phyloP scores from a whole-genome alignment of 2,113 vertebrate species.

The Hassar affinis region DNA sequence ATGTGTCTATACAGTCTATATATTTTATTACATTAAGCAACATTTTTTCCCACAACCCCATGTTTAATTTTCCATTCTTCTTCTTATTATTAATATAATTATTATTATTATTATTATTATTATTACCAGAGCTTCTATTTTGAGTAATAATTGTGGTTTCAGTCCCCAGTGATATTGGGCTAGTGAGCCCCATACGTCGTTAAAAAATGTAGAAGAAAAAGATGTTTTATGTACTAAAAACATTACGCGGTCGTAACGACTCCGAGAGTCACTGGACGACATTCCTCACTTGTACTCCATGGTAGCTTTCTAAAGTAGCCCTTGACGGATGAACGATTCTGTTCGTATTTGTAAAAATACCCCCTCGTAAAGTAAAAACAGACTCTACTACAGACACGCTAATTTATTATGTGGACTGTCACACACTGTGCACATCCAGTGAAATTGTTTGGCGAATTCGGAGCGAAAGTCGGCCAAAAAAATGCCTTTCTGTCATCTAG shows the following conservation, averaged over 20 bases:
- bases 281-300: neutral
- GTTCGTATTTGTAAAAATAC: neutral
- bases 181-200: too few relatives aligned
- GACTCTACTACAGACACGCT: neutral
- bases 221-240: slow-evolving; percentile 16
- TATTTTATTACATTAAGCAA: too few relatives aligned
- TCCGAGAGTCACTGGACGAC: neutral
- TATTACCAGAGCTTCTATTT: too few relatives aligned
- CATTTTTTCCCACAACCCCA: too few relatives aligned
- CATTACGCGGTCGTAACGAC: neutral
- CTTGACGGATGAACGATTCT: neutral
- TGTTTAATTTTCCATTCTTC: too few relatives aligned
- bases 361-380: neutral
- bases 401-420: neutral
- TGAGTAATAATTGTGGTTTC: too few relatives aligned
- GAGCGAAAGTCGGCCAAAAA: neutral
- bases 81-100: too few relatives aligned
- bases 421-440: neutral
- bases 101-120: too few relatives aligned
- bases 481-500: neutral
- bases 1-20: too few relatives aligned
- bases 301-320: slow-evolving; percentile 4
- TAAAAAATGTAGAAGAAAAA: too few relatives aligned
- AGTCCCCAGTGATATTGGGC: too few relatives aligned
- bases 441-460: neutral